phyloP scores from a whole-genome alignment of 2,888 invertebrate genomes.

The Oscheius sp. region DNA sequence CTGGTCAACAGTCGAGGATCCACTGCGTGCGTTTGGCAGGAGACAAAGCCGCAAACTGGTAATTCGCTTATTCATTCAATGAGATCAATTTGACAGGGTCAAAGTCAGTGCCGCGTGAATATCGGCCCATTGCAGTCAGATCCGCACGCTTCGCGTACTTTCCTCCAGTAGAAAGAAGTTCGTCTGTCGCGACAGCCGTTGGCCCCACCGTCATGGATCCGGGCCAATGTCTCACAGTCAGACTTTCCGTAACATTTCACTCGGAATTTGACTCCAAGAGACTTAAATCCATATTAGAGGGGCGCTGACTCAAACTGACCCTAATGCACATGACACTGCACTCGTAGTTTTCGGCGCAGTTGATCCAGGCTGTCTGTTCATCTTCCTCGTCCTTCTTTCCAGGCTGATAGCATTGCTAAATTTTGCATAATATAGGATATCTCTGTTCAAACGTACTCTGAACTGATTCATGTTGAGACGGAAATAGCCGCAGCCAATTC shows the following conservation, averaged over 20 bases:
- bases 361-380: slow-evolving; percentile 69
- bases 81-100: neutral
- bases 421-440: neutral
- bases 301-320: slow-evolving; percentile 42
- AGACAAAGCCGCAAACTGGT: slow-evolving; percentile 96
- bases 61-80: slow-evolving; percentile 33
- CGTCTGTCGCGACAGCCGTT: slow-evolving; percentile 66
- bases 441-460: slow-evolving; percentile 47
- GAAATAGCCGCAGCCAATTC: slow-evolving; percentile 72
- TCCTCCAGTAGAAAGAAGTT: slow-evolving; percentile 55
- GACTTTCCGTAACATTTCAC: slow-evolving; percentile 72
- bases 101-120: slow-evolving; percentile 26
- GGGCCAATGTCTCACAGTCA: slow-evolving; percentile 70
- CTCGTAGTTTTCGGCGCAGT: slow-evolving; percentile 70
- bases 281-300: slow-evolving; percentile 13
- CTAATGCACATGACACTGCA: slow-evolving; percentile 70
- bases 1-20: slow-evolving; percentile 98
- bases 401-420: slow-evolving; percentile 72
- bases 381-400: slow-evolving; percentile 69
- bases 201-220: slow-evolving; percentile 72
- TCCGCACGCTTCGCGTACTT: slow-evolving; percentile 53
- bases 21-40: slow-evolving; percentile 97
- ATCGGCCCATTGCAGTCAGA: slow-evolving; percentile 48
- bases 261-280: slow-evolving; percentile 63
- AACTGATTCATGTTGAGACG: slow-evolving; percentile 72